Evolutionary conservation across 1,140 invertebrate genomes (phyloP).

Genomic region (Apis cerana): DNA sequence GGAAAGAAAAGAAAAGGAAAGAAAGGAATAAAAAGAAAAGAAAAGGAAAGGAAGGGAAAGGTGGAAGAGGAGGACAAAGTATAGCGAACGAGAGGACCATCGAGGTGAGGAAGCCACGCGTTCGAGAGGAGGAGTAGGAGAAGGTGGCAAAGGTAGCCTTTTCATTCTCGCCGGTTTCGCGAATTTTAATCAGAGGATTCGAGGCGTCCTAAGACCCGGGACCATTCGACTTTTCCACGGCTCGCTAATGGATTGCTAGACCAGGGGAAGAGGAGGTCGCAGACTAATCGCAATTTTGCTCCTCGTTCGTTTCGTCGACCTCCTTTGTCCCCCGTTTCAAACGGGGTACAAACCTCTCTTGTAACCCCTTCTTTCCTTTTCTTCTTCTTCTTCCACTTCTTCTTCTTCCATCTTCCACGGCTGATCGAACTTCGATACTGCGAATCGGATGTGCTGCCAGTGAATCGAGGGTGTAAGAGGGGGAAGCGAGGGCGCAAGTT

Average conservation of each 20-base stretch:
- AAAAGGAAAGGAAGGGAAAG: too few relatives aligned
- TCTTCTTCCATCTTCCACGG: slow-evolving; percentile 16
- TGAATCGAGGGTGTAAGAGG: neutral
- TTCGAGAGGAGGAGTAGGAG: neutral
- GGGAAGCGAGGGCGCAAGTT: too few relatives aligned
- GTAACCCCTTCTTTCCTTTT: slow-evolving; percentile 12
- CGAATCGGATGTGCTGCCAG: slow-evolving; percentile 5
- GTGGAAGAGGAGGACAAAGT: too few relatives aligned
- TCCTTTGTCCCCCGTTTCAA: slow-evolving; percentile 3
- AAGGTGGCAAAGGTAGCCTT: slow-evolving; percentile 4
- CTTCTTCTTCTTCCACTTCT: slow-evolving; percentile 10
- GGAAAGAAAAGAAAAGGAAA: too few relatives aligned
- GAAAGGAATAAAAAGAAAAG: too few relatives aligned
- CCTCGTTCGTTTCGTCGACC: slow-evolving; percentile 35
- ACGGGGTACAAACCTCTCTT: too few relatives aligned
- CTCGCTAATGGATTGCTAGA: slow-evolving; percentile 73
- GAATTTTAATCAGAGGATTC: slow-evolving; percentile 73
- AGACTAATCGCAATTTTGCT: slow-evolving; percentile 72
- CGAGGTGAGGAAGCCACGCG: too few relatives aligned
- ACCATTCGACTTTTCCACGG: slow-evolving; percentile 22
- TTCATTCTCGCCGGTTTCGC: slow-evolving; percentile 38
- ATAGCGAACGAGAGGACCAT: neutral
- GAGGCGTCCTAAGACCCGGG: slow-evolving; percentile 38
- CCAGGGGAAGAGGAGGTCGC: slow-evolving; percentile 39
- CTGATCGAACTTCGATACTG: slow-evolving; percentile 20